phyloP scores from a whole-genome alignment of 92 coral and sea anemone genomes.

The Porites rus region DNA sequence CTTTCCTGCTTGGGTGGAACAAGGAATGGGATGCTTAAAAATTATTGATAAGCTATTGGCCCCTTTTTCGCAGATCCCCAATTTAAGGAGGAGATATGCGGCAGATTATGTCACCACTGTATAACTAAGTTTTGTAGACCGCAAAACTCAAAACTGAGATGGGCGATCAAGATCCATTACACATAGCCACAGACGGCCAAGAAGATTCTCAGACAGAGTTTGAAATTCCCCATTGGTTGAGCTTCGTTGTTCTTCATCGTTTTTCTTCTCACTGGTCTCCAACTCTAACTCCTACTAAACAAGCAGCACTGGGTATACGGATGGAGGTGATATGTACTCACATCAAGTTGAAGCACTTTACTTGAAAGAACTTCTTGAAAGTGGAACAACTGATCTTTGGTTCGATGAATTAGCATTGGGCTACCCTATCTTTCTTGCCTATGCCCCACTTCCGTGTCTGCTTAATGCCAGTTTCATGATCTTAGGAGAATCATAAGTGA shows the following conservation, averaged over 20 bases:
- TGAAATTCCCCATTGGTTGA: slow-evolving; percentile 81
- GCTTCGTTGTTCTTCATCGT: slow-evolving; percentile 58
- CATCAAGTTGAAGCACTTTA: slow-evolving; percentile 46
- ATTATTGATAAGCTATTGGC: not conserved
- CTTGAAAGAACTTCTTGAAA: slow-evolving; percentile 58
- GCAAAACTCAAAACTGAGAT: not conserved
- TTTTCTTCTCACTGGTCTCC: slow-evolving; percentile 55
- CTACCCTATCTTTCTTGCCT: slow-evolving; percentile 76
- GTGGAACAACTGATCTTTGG: slow-evolving; percentile 79
- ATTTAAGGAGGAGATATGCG: not conserved
- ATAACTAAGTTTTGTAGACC: not conserved
- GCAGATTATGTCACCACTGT: not conserved
- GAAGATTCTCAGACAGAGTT: not conserved
- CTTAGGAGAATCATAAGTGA: slow-evolving; percentile 68
- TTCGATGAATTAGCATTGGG: slow-evolving; percentile 72
- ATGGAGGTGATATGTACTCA: slow-evolving; percentile 82
- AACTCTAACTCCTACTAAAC: slow-evolving; percentile 59
- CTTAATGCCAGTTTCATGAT: slow-evolving; percentile 70
- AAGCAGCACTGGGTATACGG: slow-evolving; percentile 64
- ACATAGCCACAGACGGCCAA: not conserved
- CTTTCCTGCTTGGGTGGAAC: slow-evolving; percentile 37
- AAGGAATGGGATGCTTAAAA: not conserved
- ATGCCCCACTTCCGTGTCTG: slow-evolving; percentile 78
- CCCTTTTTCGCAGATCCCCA: slow-evolving; percentile 2
- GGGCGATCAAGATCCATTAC: slow-evolving; percentile 7